Conservation (phyloP, 2,797 vertebrate species). For the Pyrocephalus nanus region DNA sequence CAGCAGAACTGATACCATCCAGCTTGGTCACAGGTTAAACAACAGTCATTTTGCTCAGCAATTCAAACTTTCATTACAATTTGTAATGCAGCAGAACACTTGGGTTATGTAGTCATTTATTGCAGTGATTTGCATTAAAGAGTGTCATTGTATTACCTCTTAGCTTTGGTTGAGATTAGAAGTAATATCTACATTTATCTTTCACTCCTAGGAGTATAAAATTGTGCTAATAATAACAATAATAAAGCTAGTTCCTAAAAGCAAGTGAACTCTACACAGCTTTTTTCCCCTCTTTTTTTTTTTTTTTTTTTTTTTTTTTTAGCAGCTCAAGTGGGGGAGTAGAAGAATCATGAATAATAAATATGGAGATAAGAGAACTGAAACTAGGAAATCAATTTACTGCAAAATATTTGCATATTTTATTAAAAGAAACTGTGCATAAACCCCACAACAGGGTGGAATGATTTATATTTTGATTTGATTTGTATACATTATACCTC, state of each 20-base stretch:
- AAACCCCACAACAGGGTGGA: constrained; percentile 74
- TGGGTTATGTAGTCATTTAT: constrained; percentile 61
- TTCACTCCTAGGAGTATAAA: constrained; percentile 66
- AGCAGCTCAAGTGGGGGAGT: constrained; percentile 64
- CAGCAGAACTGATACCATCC: constrained; percentile 32
- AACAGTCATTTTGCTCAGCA: constrained; percentile 57
- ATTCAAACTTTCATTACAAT: constrained; percentile 62
- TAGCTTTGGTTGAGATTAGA: constrained; percentile 62
- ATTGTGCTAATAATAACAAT: constrained; percentile 66
- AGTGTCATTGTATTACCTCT: constrained; percentile 66
- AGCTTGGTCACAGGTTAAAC: constrained; percentile 40
- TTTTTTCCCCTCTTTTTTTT: neutral
- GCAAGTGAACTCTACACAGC: constrained; percentile 45
- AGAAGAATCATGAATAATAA: constrained; percentile 82
- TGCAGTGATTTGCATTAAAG: constrained; percentile 58
- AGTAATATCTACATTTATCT: constrained; percentile 66
- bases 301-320: neutral
- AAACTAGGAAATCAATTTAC: constrained; percentile 85
- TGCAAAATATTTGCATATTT: constrained; percentile 87
- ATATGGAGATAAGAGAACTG: constrained; percentile 82
- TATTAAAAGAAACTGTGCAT: constrained; percentile 83
- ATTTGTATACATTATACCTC: constrained; percentile 74
- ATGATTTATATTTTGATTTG: constrained; percentile 81
- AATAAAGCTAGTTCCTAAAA: constrained; percentile 71
- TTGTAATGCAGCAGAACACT: constrained; percentile 65